Percentiles rank a stretch among this genome's conserved stretches.
phyloP scores from a whole-genome alignment of 2,113 vertebrate genomes.

The Cynopterus brachyotis region DNA sequence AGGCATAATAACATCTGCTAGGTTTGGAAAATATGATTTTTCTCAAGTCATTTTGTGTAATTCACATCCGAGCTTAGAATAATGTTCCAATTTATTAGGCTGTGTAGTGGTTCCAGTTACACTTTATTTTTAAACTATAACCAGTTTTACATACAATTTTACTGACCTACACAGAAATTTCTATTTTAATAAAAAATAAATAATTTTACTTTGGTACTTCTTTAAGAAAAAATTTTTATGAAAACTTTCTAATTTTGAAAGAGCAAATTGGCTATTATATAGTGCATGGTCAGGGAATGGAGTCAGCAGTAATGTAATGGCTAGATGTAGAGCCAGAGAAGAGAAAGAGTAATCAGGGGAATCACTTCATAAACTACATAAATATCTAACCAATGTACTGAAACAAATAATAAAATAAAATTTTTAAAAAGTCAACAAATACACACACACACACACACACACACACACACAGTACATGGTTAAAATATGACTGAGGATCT shows the following conservation, averaged over 20 bases:
- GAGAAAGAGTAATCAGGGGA: too few relatives aligned
- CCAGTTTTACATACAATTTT: conserved; percentile 3
- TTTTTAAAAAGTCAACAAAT: too few relatives aligned
- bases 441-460: too few relatives aligned
- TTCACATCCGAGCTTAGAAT: conserved; percentile 55
- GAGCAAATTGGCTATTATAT: not conserved
- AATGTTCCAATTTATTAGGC: conserved; percentile 60
- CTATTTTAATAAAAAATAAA: conserved; percentile 43
- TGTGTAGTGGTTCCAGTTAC: conserved; percentile 18
- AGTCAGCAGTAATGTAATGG: too few relatives aligned
- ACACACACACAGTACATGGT: not conserved
- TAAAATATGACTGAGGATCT: not conserved
- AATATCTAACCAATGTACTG: too few relatives aligned
- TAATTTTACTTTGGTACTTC: not conserved
- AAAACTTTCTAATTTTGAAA: conserved; percentile 14
- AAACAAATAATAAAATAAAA: too few relatives aligned
- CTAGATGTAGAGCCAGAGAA: too few relatives aligned
- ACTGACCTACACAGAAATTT: not conserved
- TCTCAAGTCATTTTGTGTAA: conserved; percentile 44
- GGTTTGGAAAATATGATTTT: conserved; percentile 72
- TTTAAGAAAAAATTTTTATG: not conserved
- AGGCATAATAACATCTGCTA: conserved; percentile 67
- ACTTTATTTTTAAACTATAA: conserved; percentile 56
- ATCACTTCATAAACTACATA: too few relatives aligned
- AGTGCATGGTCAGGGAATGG: not conserved